A percentile compares a stretch with the other conserved stretches of the same genome.
Evolutionary conservation across 2,888 invertebrate species (phyloP).

Genomic region (Cremastinae sp.): DNA sequence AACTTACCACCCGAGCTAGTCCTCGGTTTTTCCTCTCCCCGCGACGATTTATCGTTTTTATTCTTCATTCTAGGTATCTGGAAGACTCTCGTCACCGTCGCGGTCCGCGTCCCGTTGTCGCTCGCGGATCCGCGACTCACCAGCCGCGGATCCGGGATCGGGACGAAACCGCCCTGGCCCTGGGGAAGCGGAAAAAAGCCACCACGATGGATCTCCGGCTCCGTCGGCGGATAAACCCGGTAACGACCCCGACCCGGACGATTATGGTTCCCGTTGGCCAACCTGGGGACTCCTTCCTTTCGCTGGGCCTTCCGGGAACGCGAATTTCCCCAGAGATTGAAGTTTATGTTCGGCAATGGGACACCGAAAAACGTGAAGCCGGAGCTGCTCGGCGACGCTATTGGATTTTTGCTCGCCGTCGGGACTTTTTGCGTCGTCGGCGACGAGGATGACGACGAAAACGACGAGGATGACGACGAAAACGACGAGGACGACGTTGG

Average conservation of each 20-base stretch:
- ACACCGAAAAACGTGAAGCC: conserved; percentile 93
- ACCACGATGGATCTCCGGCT: conserved; percentile 87
- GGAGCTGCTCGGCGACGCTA: conserved; percentile 83
- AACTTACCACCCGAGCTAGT: conserved; percentile 60
- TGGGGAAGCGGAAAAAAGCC: conserved; percentile 90
- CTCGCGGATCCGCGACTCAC: conserved; percentile 31
- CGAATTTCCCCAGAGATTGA: conserved; percentile 84
- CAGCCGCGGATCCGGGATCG: conserved; percentile 82
- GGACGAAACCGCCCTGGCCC: conserved; percentile 87
- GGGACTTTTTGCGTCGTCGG: conserved; percentile 78
- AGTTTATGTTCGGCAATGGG: conserved; percentile 88
- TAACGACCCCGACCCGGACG: conserved; percentile 76
- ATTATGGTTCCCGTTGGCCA: no score
- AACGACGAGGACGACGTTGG: conserved; percentile 13
- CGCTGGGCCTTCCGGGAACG: conserved; percentile 77
- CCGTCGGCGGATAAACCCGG: conserved; percentile 80
- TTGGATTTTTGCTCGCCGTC: conserved; percentile 70
- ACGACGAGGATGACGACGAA: conserved; percentile 7
- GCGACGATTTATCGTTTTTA: conserved; percentile 6
- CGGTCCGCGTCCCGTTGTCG: conserved; percentile 60
- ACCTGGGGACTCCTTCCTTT: conserved; percentile 76
- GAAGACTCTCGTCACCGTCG: conserved; percentile 61
- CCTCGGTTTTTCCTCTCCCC: neutral
- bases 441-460: conserved; percentile 23
- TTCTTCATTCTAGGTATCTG: conserved; percentile 47